Evolutionary conservation across 2,113 vertebrate species (phyloP).

Genomic region (Meleagris gallopavo): DNA sequence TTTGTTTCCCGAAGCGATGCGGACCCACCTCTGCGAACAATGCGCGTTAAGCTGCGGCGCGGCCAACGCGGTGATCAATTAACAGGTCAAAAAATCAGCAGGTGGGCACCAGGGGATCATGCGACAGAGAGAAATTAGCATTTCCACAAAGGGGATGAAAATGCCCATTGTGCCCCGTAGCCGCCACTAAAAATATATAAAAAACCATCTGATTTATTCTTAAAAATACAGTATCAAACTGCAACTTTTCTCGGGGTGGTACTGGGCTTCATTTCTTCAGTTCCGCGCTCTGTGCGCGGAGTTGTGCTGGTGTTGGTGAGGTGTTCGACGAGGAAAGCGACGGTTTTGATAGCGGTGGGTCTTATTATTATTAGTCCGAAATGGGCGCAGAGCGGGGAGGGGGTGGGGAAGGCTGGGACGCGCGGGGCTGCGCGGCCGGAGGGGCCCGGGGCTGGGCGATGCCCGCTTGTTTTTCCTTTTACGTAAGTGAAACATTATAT

Average conservation of each 20-base stretch:
- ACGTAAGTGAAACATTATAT: conserved; percentile 53
- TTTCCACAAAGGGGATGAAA: conserved; percentile 73
- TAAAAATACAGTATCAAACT: conserved; percentile 29
- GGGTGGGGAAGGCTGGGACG: too few relatives aligned
- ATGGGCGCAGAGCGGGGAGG: too few relatives aligned
- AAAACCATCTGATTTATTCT: background rate
- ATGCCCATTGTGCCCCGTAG: conserved; percentile 71
- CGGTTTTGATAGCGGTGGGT: too few relatives aligned
- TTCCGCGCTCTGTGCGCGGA: too few relatives aligned
- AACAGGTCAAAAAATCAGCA: conserved; percentile 84
- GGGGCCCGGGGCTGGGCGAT: background rate
- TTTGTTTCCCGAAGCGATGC: background rate
- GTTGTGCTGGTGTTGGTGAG: background rate
- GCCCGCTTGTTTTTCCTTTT: conserved; percentile 19
- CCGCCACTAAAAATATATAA: conserved; percentile 12
- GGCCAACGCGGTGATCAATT: conserved; percentile 82
- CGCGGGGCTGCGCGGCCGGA: too few relatives aligned
- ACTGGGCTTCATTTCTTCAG: background rate
- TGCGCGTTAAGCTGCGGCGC: conserved; percentile 53
- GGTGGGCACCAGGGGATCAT: conserved; percentile 67
- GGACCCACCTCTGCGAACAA: conserved; percentile 71
- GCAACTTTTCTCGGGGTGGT: background rate
- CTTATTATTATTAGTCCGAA: background rate
- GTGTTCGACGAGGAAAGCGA: background rate
- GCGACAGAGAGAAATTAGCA: conserved; percentile 73